These are phyloP conservation scores for Hylaea fasciaria DNA, from an alignment of 2,888 invertebrate species.

Conservation along the genomic window DNA sequence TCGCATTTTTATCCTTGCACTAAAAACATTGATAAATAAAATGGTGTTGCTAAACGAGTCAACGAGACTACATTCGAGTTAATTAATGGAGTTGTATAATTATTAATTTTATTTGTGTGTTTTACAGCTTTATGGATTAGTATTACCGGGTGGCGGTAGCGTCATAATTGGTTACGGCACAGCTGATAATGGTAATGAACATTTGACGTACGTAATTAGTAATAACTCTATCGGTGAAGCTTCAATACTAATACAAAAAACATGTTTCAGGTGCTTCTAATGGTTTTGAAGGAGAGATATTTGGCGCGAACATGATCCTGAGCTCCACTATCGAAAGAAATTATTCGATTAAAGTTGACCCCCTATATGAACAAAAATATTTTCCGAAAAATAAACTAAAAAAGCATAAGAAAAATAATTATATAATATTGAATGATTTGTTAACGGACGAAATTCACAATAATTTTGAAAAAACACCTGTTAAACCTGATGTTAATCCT, in stretches of 20 bases:
- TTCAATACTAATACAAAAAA: not conserved
- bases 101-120: constrained; percentile 10
- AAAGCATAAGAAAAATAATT: constrained; percentile 52
- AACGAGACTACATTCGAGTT: constrained; percentile 7
- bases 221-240: not conserved
- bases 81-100: constrained; percentile 1
- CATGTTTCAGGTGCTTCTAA: constrained; percentile 80
- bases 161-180: constrained; percentile 89
- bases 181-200: constrained; percentile 85
- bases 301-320: constrained; percentile 87
- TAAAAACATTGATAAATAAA: constrained; percentile 20
- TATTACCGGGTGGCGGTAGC: constrained; percentile 86
- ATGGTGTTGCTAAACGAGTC: constrained; percentile 12
- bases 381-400: constrained; percentile 65
- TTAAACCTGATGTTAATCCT: constrained; percentile 42
- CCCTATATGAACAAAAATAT: constrained; percentile 58
- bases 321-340: constrained; percentile 83
- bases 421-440: constrained; percentile 66
- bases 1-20: constrained; percentile 36
- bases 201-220: too few species aligned
- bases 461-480: constrained; percentile 53
- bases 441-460: constrained; percentile 60
- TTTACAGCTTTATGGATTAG: constrained; percentile 83
- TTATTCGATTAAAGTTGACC: constrained; percentile 58
- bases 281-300: constrained; percentile 88